These are phyloP conservation scores for Apostichopus japonicus DNA, from an alignment of 35 echinoderm and acorn worm species.

Conservation along the genomic window DNA sequence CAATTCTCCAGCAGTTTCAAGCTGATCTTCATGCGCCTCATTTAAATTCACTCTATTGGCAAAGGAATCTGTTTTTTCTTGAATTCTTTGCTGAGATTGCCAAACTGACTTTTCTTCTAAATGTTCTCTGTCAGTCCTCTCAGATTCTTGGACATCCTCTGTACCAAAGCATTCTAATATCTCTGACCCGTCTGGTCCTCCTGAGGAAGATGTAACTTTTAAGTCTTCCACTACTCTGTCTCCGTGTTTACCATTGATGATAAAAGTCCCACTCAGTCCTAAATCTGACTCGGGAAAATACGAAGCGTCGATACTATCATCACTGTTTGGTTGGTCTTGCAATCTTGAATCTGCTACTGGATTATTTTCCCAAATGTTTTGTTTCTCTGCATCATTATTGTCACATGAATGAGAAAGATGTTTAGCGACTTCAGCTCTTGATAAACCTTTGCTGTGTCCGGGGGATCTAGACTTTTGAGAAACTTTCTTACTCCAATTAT, in stretches of 20 bases:
- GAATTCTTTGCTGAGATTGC: neutral
- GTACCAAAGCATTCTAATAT: neutral
- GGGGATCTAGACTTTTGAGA: neutral
- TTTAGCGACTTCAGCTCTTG: neutral
- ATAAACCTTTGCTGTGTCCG: neutral
- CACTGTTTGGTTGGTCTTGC: neutral
- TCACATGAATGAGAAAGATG: neutral
- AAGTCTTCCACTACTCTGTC: conserved; percentile 31
- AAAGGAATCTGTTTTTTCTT: neutral
- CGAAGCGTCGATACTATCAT: too few relatives aligned
- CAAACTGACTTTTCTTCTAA: too few relatives aligned
- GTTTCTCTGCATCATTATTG: too few relatives aligned
- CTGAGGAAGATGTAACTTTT: neutral
- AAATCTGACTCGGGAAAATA: conserved; percentile 1
- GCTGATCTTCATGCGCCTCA: too few relatives aligned
- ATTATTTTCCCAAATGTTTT: neutral
- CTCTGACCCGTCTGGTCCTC: neutral
- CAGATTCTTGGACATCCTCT: neutral
- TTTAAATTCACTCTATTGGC: neutral
- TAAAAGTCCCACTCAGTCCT: conserved; percentile 46
- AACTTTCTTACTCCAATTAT: neutral
- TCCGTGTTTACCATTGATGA: conserved; percentile 10
- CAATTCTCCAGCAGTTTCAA: too few relatives aligned
- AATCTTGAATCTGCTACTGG: neutral
- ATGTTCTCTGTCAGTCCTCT: neutral